Evolutionary conservation across 2,113 vertebrate species (phyloP).

Genomic region (Aphelocoma coerulescens): DNA sequence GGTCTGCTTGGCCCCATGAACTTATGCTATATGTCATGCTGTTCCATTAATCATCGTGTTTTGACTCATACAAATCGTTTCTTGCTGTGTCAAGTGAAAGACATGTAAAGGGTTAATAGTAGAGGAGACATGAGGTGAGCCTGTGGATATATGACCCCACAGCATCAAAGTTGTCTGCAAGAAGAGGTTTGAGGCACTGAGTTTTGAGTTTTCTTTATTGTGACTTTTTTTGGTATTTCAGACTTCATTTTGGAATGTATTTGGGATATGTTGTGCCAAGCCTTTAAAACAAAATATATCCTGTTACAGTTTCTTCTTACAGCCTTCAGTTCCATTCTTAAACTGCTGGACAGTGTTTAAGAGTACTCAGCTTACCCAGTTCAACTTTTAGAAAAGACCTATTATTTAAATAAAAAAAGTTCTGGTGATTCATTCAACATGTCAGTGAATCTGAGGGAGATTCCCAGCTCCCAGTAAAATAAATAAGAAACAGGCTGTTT

Average conservation of each 20-base stretch:
- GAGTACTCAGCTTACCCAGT: neutral
- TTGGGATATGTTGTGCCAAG: neutral
- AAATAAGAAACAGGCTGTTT: neutral
- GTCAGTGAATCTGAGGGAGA: neutral
- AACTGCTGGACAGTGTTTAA: neutral
- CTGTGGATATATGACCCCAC: neutral
- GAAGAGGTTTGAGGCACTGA: neutral
- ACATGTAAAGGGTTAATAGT: neutral
- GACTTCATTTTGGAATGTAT: neutral
- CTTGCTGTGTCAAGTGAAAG: neutral
- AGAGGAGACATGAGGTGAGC: neutral
- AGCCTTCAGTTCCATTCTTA: neutral
- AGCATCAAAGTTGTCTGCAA: neutral
- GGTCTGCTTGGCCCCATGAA: neutral
- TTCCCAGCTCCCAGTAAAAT: neutral
- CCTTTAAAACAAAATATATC: conserved; percentile 16
- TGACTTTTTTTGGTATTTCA: neutral
- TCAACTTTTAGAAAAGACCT: neutral
- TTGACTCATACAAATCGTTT: neutral
- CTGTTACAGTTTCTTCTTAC: neutral
- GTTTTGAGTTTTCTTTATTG: neutral
- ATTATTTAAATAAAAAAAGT: conserved; percentile 4
- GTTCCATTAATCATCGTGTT: neutral
- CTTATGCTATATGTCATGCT: conserved; percentile 1
- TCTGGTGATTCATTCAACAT: conserved; percentile 10